phyloP scores from a whole-genome alignment of 2,113 vertebrate species.

The Colossoma macropomum region DNA sequence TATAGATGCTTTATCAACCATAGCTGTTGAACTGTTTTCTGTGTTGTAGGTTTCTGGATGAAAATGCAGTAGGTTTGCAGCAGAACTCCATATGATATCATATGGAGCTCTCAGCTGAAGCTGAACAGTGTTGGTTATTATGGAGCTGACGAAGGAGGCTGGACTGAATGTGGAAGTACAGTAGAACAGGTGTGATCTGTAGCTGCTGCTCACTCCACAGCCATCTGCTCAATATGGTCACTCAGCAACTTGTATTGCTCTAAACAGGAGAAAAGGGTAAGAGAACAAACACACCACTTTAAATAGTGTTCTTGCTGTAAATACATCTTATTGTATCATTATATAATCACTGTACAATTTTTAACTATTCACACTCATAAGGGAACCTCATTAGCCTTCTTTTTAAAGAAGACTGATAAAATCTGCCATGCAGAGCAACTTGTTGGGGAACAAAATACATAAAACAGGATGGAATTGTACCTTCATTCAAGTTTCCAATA shows the following conservation, averaged over 20 bases:
- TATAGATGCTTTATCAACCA: background rate
- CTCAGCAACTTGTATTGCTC: conserved; percentile 95
- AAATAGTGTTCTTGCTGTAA: no score
- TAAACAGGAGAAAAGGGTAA: conserved; percentile 63
- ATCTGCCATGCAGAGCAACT: background rate
- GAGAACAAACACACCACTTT: background rate
- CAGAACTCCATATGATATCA: background rate
- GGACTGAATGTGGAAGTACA: background rate
- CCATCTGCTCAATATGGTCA: conserved; percentile 95
- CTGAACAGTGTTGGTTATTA: background rate
- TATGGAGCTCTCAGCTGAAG: background rate
- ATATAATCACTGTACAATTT: background rate
- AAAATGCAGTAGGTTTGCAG: background rate
- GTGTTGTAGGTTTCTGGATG: background rate
- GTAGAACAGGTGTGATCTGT: conserved; percentile 35
- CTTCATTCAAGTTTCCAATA: conserved; percentile 94
- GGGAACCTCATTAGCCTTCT: background rate
- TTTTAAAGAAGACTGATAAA: background rate
- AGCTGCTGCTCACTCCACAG: conserved; percentile 76
- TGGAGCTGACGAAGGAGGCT: conserved; percentile 13
- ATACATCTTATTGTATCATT: no score
- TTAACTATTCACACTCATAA: background rate
- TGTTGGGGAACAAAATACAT: background rate
- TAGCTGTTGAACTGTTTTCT: background rate
- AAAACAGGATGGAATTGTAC: conserved; percentile 65